Evolutionary conservation across 2,113 vertebrate genomes (phyloP).

Genomic region (Atrichornis clamosus): DNA sequence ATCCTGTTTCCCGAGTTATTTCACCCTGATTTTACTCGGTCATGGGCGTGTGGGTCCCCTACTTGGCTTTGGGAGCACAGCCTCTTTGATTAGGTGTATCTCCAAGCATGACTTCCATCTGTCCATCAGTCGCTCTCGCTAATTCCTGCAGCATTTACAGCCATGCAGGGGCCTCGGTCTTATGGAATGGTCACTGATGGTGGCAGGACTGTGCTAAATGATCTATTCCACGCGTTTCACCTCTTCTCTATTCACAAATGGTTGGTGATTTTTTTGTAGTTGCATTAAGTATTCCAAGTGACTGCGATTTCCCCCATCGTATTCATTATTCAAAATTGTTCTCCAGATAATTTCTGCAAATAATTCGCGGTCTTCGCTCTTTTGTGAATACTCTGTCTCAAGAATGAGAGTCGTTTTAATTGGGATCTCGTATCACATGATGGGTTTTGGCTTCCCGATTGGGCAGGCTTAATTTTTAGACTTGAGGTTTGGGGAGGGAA

Average conservation of each 20-base stretch:
- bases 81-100: constrained; percentile 26
- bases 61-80: not conserved
- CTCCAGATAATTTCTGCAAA: constrained; percentile 54
- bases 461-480: constrained; percentile 12
- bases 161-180: not conserved
- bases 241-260: not conserved
- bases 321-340: constrained; percentile 55
- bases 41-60: not conserved
- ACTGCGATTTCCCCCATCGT: not conserved
- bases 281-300: constrained; percentile 28
- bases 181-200: not conserved
- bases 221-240: not conserved
- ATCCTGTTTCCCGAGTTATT: not conserved
- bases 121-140: not conserved
- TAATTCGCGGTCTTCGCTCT: constrained; percentile 25
- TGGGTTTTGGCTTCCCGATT: not conserved
- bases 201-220: not conserved
- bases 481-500: not conserved
- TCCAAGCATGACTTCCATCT: constrained; percentile 57
- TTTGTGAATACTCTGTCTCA: not conserved
- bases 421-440: constrained; percentile 26
- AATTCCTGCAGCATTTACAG: not conserved
- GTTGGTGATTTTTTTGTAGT: not conserved
- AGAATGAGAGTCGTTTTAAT: constrained; percentile 33
- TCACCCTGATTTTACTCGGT: not conserved